These are phyloP conservation scores for Herpetotheres cachinnans DNA, from an alignment of 2,113 vertebrate species.

Conservation along the genomic window DNA sequence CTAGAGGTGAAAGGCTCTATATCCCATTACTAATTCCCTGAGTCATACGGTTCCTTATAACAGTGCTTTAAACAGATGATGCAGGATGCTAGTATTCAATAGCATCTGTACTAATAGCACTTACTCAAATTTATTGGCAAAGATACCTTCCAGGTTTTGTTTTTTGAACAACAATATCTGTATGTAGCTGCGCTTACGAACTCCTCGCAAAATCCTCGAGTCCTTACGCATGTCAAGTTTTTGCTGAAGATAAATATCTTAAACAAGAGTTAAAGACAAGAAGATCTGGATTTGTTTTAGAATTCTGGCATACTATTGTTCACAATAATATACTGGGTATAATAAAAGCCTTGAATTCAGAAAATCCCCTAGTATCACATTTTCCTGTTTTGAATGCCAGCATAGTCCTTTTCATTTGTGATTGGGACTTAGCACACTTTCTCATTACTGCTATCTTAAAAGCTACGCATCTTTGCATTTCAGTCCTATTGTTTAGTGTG, in stretches of 20 bases:
- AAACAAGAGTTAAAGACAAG: background rate
- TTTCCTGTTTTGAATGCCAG: background rate
- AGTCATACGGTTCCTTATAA: background rate
- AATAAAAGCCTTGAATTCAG: background rate
- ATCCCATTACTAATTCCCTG: conserved; percentile 18
- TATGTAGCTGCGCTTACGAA: background rate
- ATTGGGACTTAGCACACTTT: background rate
- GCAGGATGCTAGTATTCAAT: background rate
- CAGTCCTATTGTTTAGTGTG: background rate
- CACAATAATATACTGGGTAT: background rate
- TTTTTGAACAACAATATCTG: background rate
- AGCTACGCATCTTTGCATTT: background rate
- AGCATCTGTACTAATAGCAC: background rate
- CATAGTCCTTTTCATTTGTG: background rate
- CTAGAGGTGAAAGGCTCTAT: conserved; percentile 9
- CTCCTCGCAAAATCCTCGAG: background rate
- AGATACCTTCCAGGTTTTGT: background rate
- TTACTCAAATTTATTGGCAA: background rate
- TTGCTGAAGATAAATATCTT: background rate
- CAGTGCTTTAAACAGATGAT: background rate
- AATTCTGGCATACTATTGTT: background rate
- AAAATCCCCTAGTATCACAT: background rate
- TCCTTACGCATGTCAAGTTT: background rate
- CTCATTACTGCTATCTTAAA: background rate
- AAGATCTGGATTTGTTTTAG: background rate